phyloP scores from a whole-genome alignment of 2,113 vertebrate species.

The Brachyhypopomus gauderio region DNA sequence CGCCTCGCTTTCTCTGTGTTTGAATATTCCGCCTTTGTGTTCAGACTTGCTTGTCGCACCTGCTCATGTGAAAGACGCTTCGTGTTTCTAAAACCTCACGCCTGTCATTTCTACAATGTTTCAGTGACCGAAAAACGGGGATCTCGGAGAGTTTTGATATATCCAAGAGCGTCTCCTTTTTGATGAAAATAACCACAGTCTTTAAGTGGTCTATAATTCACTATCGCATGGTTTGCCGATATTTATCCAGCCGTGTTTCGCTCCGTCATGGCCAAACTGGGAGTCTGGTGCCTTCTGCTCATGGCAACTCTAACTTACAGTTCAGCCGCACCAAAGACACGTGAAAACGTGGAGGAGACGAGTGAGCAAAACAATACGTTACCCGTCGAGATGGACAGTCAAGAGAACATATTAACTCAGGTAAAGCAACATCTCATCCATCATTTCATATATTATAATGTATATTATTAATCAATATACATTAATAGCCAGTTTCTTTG shows the following conservation, averaged over 20 bases:
- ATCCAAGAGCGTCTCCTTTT: neutral
- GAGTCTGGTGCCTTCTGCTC: constrained; percentile 51
- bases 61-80: constrained; percentile 10
- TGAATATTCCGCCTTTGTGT: neutral
- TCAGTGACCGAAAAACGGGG: neutral
- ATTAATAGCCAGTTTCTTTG: too few relatives aligned
- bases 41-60: constrained; percentile 12
- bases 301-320: constrained; percentile 50
- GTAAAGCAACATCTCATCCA: constrained; percentile 63
- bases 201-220: neutral
- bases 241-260: neutral
- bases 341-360: constrained; percentile 18
- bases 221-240: neutral
- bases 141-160: neutral
- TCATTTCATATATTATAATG: too few relatives aligned
- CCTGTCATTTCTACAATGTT: neutral
- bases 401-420: constrained; percentile 84
- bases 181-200: neutral
- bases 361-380: constrained; percentile 56
- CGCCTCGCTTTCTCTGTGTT: neutral
- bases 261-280: constrained; percentile 41
- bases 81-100: neutral
- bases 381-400: constrained; percentile 78
- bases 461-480: neutral
- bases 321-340: constrained; percentile 55